Conservation (phyloP, 2,888 invertebrate genomes). For the Leucophora obtusa region DNA sequence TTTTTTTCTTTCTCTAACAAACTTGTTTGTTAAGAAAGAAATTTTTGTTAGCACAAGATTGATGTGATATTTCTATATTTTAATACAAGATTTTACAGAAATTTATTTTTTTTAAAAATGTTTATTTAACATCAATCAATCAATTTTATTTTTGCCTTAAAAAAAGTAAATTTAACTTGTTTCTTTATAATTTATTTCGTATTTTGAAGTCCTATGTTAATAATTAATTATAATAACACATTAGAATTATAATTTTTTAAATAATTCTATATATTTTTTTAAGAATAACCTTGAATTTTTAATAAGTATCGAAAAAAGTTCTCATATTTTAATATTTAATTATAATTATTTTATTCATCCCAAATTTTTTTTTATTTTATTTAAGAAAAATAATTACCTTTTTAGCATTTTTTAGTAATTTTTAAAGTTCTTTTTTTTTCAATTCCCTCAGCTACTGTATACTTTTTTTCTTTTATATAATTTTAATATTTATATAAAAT, state of each 20-base stretch:
- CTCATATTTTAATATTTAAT: background rate
- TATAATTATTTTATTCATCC: too few species aligned
- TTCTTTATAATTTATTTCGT: slow-evolving; percentile 15
- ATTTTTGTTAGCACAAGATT: background rate
- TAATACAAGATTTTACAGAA: background rate
- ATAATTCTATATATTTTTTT: slow-evolving; percentile 13
- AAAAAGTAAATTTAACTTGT: background rate
- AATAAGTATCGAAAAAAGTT: background rate
- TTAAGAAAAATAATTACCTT: too few species aligned
- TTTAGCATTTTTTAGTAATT: too few species aligned
- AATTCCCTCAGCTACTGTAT: background rate
- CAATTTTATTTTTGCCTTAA: background rate
- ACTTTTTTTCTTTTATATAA: background rate
- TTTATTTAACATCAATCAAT: slow-evolving; percentile 38
- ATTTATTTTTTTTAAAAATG: background rate
- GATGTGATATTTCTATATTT: background rate
- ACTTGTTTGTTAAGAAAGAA: background rate
- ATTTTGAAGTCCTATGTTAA: slow-evolving; percentile 18
- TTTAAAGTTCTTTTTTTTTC: too few species aligned
- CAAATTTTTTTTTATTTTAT: too few species aligned
- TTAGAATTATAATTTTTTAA: slow-evolving; percentile 23
- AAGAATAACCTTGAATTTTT: slow-evolving; percentile 39
- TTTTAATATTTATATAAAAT: background rate
- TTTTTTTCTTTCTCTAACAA: background rate
- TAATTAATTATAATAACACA: slow-evolving; percentile 53